phyloP scores from a whole-genome alignment of 1,140 invertebrate genomes.

The Schmidtea mediterranea region DNA sequence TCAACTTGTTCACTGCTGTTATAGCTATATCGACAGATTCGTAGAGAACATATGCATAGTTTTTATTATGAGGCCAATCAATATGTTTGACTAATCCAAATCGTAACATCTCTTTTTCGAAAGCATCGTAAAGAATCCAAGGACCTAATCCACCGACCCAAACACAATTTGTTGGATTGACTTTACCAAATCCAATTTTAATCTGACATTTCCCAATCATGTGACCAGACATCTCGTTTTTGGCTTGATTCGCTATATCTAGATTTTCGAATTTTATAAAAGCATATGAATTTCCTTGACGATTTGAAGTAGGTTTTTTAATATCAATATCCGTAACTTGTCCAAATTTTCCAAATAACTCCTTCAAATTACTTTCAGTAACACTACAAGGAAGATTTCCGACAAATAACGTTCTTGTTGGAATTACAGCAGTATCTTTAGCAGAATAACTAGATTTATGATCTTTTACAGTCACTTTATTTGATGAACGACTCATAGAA shows the following conservation, averaged over 20 bases:
- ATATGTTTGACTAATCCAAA: neutral
- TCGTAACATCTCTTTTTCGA: neutral
- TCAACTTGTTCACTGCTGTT: neutral
- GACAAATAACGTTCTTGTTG: too few relatives aligned
- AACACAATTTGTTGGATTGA: neutral
- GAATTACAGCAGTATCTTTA: too few relatives aligned
- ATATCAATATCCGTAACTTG: conserved; percentile 1
- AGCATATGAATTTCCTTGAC: conserved; percentile 1
- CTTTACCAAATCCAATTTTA: conserved; percentile 4
- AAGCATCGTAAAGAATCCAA: neutral
- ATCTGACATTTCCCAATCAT: neutral
- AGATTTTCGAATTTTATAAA: conserved; percentile 5
- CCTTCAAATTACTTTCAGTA: neutral
- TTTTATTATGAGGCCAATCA: neutral
- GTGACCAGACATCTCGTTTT: neutral
- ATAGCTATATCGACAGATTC: neutral
- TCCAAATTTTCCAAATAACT: neutral
- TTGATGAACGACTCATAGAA: too few relatives aligned
- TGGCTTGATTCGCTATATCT: neutral
- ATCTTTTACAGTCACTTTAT: too few relatives aligned
- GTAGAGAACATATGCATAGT: neutral
- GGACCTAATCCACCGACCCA: neutral
- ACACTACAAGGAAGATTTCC: neutral
- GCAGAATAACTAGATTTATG: too few relatives aligned
- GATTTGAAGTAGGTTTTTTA: neutral